These are phyloP conservation scores for Oscheius sp. DNA, from an alignment of 2,888 invertebrate species.

Conservation along the genomic window DNA sequence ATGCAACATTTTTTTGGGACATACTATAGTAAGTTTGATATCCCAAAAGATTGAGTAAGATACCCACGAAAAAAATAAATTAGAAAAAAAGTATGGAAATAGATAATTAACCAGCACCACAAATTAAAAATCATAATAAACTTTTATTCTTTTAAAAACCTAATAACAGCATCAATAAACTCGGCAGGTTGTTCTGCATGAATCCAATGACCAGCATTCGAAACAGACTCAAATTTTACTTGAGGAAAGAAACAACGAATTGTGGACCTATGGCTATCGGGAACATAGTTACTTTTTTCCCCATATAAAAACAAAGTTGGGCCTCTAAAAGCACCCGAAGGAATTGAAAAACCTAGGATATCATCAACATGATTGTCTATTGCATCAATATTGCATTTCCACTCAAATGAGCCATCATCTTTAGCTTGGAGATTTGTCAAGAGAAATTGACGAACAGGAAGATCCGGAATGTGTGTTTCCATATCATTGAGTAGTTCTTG, in stretches of 20 bases:
- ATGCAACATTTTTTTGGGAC: too few relatives aligned
- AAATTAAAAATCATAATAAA: too few relatives aligned
- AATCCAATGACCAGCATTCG: slow-evolving; percentile 90
- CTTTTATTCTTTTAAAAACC: slow-evolving; percentile 75
- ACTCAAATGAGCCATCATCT: slow-evolving; percentile 40
- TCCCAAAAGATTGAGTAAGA: too few relatives aligned
- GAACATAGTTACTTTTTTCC: slow-evolving; percentile 82
- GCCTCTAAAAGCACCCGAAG: slow-evolving; percentile 75
- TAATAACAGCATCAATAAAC: slow-evolving; percentile 78
- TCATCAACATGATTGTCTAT: slow-evolving; percentile 78
- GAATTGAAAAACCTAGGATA: slow-evolving; percentile 56
- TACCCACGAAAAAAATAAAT: too few relatives aligned
- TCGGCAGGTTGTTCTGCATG: slow-evolving; percentile 88
- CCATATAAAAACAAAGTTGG: slow-evolving; percentile 87
- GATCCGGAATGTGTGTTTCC: slow-evolving; percentile 74
- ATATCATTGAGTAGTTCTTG: slow-evolving; percentile 50
- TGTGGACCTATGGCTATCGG: slow-evolving; percentile 61
- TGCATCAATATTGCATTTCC: slow-evolving; percentile 79
- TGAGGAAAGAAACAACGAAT: slow-evolving; percentile 51
- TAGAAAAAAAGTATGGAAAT: too few relatives aligned
- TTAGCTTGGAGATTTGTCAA: slow-evolving; percentile 81
- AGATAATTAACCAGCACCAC: too few relatives aligned
- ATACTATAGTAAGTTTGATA: too few relatives aligned
- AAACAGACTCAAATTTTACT: slow-evolving; percentile 79
- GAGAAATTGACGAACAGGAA: slow-evolving; percentile 80